Percentiles rank a stretch among this genome's conserved stretches.
Evolutionary conservation across 2,113 vertebrate genomes (phyloP).

Genomic region (Rallus limicola): DNA sequence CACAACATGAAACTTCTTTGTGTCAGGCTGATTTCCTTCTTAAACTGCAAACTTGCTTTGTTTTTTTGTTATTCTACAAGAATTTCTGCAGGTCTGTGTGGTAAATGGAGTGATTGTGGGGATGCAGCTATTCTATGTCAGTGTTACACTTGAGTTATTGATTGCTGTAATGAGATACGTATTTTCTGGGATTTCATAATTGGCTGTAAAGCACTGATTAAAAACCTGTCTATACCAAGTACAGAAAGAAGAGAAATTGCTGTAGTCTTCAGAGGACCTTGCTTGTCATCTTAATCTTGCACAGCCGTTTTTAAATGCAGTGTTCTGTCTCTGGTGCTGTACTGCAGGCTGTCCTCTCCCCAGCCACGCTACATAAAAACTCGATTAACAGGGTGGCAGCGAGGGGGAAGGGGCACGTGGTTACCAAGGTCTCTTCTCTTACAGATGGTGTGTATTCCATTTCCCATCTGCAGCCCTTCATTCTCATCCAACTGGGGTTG

Average conservation of each 20-base stretch:
- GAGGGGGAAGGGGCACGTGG: neutral
- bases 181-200: neutral
- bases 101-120: neutral
- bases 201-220: neutral
- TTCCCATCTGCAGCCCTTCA: neutral
- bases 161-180: neutral
- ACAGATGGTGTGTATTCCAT: neutral
- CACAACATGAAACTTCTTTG: neutral
- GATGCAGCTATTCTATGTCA: neutral
- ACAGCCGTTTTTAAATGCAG: accelerated
- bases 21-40: neutral
- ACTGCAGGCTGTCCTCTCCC: neutral
- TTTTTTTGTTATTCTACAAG: neutral
- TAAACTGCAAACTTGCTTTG: neutral
- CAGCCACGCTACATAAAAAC: neutral
- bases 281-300: neutral
- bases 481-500: neutral
- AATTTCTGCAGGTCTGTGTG: neutral
- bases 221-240: neutral
- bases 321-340: neutral
- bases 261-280: neutral
- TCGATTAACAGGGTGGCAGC: neutral
- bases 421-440: neutral
- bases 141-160: neutral
- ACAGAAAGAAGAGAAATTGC: neutral